phyloP scores from a whole-genome alignment of 2,113 vertebrate genomes.

The Xiphophorus couchianus region DNA sequence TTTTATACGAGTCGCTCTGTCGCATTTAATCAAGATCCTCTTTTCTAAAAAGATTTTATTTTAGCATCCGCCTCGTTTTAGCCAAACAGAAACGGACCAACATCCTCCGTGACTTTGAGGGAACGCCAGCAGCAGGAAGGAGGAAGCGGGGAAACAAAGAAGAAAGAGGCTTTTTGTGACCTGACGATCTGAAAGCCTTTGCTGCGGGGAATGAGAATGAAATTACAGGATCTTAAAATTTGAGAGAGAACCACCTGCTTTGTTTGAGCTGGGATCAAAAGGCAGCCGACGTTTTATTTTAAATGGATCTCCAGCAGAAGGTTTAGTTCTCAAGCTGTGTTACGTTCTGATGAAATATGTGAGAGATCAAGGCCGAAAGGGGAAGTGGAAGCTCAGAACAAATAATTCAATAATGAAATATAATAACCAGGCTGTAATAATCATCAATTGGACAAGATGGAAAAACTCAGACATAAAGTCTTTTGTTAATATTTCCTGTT shows the following conservation, averaged over 20 bases:
- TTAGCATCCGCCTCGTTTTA: constrained; percentile 7
- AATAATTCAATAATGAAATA: not conserved
- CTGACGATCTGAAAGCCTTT: constrained; percentile 41
- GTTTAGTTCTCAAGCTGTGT: constrained; percentile 32
- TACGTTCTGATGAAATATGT: constrained; percentile 7
- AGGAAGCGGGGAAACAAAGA: constrained; percentile 51
- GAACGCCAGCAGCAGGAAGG: constrained; percentile 59
- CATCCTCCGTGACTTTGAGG: constrained; percentile 56
- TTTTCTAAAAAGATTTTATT: constrained; percentile 19
- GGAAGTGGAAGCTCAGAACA: not conserved
- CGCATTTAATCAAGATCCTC: constrained; percentile 5
- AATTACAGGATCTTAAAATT: constrained; percentile 48
- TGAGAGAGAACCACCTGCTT: constrained; percentile 26
- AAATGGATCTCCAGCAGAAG: constrained; percentile 24
- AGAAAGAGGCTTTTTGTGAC: constrained; percentile 64
- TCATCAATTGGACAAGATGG: not conserved
- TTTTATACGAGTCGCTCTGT: constrained; percentile 6
- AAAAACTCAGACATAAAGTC: not conserved
- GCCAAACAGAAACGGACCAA: constrained; percentile 36
- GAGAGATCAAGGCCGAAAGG: constrained; percentile 4
- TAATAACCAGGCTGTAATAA: not conserved
- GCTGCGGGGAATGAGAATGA: constrained; percentile 46
- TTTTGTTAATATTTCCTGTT: not conserved
- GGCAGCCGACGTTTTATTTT: constrained; percentile 6
- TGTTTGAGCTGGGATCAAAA: constrained; percentile 47